phyloP scores from a whole-genome alignment of 2,888 invertebrate genomes.

The Leptopilina syphax region DNA sequence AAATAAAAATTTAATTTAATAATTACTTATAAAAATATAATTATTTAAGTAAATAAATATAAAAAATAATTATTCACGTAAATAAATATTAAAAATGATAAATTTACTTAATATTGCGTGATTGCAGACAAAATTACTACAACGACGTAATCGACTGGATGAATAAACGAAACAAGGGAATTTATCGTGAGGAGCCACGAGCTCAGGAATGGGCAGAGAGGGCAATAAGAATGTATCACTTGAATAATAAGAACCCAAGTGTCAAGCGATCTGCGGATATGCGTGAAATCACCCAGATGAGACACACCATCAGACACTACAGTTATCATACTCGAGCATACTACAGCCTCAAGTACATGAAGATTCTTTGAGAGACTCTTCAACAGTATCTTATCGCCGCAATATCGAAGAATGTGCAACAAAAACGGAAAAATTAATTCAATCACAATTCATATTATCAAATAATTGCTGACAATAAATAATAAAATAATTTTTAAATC shows the following conservation, averaged over 20 bases:
- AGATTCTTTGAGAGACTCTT: conserved; percentile 65
- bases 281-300: conserved; percentile 68
- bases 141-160: conserved; percentile 90
- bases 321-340: conserved; percentile 75
- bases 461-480: background rate
- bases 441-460: background rate
- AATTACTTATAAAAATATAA: too few species aligned
- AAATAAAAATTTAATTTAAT: too few species aligned
- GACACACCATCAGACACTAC: conserved; percentile 68
- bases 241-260: conserved; percentile 67
- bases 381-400: conserved; percentile 8
- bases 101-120: background rate
- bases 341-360: conserved; percentile 74
- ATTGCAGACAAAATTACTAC: conserved; percentile 86
- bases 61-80: too few species aligned
- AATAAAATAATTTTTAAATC: background rate
- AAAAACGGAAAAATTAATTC: background rate
- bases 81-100: too few species aligned
- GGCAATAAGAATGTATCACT: conserved; percentile 83
- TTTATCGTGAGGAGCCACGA: conserved; percentile 84
- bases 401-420: conserved; percentile 21
- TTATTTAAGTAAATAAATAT: too few species aligned
- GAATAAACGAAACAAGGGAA: conserved; percentile 86
- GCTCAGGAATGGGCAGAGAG: conserved; percentile 93
- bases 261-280: conserved; percentile 71